Conservation (phyloP, 2,888 invertebrate genomes). For the Aromia moschata region DNA sequence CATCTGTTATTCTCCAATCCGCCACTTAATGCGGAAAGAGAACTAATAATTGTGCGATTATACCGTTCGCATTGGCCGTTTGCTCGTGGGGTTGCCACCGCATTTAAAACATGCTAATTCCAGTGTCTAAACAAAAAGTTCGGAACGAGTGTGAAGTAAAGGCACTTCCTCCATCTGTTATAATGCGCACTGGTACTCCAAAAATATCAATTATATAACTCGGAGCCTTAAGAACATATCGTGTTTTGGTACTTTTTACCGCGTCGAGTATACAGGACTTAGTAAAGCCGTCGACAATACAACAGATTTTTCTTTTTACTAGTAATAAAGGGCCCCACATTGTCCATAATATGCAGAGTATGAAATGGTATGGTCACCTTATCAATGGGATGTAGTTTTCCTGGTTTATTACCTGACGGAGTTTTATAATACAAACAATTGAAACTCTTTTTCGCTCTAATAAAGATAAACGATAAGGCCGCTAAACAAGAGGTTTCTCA, state of each 20-base stretch:
- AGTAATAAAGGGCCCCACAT: not conserved
- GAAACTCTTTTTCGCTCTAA: slow-evolving; percentile 3
- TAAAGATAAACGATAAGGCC: slow-evolving; percentile 9
- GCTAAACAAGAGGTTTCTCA: slow-evolving; percentile 14
- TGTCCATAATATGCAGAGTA: not conserved
- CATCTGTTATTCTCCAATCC: not conserved
- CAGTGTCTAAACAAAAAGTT: slow-evolving; percentile 24
- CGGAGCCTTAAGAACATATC: not conserved
- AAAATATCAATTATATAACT: not conserved
- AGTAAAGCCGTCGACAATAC: slow-evolving; percentile 46
- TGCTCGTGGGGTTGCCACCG: slow-evolving; percentile 28
- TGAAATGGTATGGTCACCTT: not conserved
- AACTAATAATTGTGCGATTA: slow-evolving; percentile 4
- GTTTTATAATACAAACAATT: not conserved
- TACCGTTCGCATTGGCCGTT: slow-evolving; percentile 25
- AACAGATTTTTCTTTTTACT: not conserved
- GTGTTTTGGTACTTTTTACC: not conserved
- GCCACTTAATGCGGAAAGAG: not conserved
- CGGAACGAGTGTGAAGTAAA: slow-evolving; percentile 14
- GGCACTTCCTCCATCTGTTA: not conserved
- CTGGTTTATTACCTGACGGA: not conserved
- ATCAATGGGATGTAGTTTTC: slow-evolving; percentile 1
- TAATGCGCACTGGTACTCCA: slow-evolving; percentile 1
- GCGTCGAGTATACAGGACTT: slow-evolving; percentile 46
- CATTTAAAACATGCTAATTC: slow-evolving; percentile 32